These are phyloP conservation scores for Sicus ferrugineus DNA, from an alignment of 2,888 invertebrate genomes.

Conservation along the genomic window DNA sequence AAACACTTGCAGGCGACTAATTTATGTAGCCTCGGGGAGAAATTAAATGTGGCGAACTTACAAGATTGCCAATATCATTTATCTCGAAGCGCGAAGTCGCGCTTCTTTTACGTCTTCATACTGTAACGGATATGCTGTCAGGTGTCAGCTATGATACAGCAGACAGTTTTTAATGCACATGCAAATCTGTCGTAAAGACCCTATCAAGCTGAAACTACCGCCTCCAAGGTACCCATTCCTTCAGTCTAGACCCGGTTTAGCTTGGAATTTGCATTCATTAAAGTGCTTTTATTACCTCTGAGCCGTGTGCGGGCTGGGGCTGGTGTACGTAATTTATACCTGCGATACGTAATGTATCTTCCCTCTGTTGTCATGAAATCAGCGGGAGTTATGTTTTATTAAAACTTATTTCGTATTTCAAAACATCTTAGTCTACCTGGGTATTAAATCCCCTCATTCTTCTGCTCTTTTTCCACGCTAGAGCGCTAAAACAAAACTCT, in stretches of 20 bases:
- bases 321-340: neutral
- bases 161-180: slow-evolving; percentile 7
- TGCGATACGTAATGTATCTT: neutral
- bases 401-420: slow-evolving; percentile 1
- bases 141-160: neutral
- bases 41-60: neutral
- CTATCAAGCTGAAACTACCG: neutral
- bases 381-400: slow-evolving; percentile 3
- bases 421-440: neutral
- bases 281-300: neutral
- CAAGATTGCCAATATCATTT: neutral
- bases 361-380: neutral
- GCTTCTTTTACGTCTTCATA: neutral
- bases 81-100: neutral
- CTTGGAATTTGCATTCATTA: slow-evolving; percentile 15
- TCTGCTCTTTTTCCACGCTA: neutral
- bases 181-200: neutral
- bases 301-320: slow-evolving; percentile 11
- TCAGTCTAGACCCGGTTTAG: neutral
- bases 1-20: neutral
- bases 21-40: neutral
- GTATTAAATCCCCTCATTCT: neutral
- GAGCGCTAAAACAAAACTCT: neutral
- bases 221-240: neutral
- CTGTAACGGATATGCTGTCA: neutral